These are phyloP conservation scores for Oscheius onirici DNA, from an alignment of 2,888 invertebrate species.

Conservation along the genomic window DNA sequence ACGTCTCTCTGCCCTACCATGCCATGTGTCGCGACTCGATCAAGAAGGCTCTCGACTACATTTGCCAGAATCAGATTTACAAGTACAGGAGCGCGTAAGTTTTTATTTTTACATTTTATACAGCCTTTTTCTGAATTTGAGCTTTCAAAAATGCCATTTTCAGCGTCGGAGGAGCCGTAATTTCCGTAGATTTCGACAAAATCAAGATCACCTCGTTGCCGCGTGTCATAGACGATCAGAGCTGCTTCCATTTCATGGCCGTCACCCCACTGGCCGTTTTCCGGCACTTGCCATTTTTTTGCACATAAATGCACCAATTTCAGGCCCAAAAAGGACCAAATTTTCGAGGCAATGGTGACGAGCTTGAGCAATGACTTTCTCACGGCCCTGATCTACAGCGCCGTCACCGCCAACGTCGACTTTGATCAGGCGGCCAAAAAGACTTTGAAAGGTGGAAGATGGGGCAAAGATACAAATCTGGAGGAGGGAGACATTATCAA, in stretches of 20 bases:
- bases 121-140: background rate
- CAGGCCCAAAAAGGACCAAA: slow-evolving; percentile 2
- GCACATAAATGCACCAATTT: background rate
- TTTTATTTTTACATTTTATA: no score
- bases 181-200: slow-evolving; percentile 18
- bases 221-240: slow-evolving; percentile 31
- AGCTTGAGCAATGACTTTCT: slow-evolving; percentile 5
- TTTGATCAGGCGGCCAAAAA: background rate
- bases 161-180: slow-evolving; percentile 25
- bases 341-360: slow-evolving; percentile 14
- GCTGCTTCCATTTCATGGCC: slow-evolving; percentile 7
- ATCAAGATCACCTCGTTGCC: slow-evolving; percentile 6
- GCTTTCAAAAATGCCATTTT: background rate
- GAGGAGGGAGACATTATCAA: slow-evolving; percentile 24
- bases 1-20: slow-evolving; percentile 27
- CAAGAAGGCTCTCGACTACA: slow-evolving; percentile 11
- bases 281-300: background rate
- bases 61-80: background rate
- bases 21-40: background rate
- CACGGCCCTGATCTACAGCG: slow-evolving; percentile 9
- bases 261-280: slow-evolving; percentile 19
- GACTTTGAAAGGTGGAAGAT: background rate
- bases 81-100: slow-evolving; percentile 30
- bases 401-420: slow-evolving; percentile 24
- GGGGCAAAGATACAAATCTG: background rate